These are phyloP conservation scores for Caenorhabditis doughertyi DNA, from an alignment of 2,888 invertebrate genomes.

Conservation along the genomic window DNA sequence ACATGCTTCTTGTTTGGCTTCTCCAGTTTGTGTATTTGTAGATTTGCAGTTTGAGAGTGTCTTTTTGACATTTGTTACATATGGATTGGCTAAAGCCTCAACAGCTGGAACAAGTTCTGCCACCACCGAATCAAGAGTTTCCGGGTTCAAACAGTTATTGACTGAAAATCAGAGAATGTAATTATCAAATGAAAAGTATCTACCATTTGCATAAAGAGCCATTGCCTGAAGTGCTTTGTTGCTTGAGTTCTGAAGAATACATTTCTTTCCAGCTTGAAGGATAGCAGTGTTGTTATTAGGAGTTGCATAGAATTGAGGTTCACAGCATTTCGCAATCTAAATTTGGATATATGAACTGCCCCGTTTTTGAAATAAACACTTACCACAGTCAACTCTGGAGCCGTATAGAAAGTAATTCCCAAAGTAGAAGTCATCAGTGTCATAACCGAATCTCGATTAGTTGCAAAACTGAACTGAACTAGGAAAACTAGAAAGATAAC, in stretches of 20 bases:
- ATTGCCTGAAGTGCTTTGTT: slow-evolving; percentile 30
- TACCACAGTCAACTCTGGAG: slow-evolving; percentile 14
- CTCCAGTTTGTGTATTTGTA: slow-evolving; percentile 25
- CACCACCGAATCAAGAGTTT: slow-evolving; percentile 17
- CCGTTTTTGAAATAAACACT: too few species aligned
- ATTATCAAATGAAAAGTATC: neutral
- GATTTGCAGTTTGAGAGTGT: slow-evolving; percentile 7
- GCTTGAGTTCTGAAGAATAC: slow-evolving; percentile 36
- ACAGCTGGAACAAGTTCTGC: neutral
- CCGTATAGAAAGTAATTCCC: slow-evolving; percentile 8
- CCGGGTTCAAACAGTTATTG: slow-evolving; percentile 30
- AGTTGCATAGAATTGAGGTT: slow-evolving; percentile 18
- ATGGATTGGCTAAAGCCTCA: neutral
- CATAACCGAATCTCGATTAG: slow-evolving; percentile 19
- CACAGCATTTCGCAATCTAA: slow-evolving; percentile 39
- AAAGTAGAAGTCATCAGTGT: neutral
- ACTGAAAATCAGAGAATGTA: neutral
- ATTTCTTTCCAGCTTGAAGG: neutral
- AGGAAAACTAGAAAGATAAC: neutral
- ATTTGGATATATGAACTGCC: neutral
- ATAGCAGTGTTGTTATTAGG: slow-evolving; percentile 33
- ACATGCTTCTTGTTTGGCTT: slow-evolving; percentile 23
- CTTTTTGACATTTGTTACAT: neutral
- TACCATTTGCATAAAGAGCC: slow-evolving; percentile 37
- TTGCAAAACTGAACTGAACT: neutral